Conservation (phyloP, 2,113 vertebrate genomes). For the Salvator merianae region DNA sequence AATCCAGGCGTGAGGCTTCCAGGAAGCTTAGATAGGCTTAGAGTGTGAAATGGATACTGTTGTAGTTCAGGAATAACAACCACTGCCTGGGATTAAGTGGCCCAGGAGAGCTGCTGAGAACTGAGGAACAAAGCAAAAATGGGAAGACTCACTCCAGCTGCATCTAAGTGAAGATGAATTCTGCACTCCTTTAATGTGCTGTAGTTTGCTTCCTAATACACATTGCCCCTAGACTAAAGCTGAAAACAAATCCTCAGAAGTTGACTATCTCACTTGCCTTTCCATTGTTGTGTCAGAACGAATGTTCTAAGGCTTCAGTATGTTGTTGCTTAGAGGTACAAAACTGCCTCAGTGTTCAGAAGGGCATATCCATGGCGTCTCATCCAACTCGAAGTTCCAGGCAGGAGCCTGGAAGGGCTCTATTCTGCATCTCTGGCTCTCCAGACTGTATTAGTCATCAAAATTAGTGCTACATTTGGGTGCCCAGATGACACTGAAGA, state of each 20-base stretch:
- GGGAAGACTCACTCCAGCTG: neutral
- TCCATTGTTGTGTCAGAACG: neutral
- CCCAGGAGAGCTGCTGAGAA: neutral
- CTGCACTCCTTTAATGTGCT: neutral
- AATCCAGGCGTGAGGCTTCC: slow-evolving; percentile 44
- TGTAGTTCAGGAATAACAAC: slow-evolving; percentile 46
- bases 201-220: neutral
- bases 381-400: neutral
- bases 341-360: neutral
- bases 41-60: slow-evolving; percentile 36
- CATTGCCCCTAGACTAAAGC: neutral
- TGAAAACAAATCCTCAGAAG: neutral
- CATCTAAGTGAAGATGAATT: neutral
- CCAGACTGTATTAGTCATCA: neutral
- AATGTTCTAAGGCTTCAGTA: neutral
- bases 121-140: neutral
- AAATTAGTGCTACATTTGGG: neutral
- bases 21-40: slow-evolving; percentile 17
- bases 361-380: neutral
- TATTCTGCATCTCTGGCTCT: neutral
- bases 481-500: neutral
- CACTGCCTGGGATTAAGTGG: slow-evolving; percentile 27
- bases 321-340: neutral
- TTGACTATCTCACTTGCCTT: neutral
- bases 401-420: neutral